phyloP scores from a whole-genome alignment of 2,888 invertebrate genomes.

The Melinaea marsaeus region DNA sequence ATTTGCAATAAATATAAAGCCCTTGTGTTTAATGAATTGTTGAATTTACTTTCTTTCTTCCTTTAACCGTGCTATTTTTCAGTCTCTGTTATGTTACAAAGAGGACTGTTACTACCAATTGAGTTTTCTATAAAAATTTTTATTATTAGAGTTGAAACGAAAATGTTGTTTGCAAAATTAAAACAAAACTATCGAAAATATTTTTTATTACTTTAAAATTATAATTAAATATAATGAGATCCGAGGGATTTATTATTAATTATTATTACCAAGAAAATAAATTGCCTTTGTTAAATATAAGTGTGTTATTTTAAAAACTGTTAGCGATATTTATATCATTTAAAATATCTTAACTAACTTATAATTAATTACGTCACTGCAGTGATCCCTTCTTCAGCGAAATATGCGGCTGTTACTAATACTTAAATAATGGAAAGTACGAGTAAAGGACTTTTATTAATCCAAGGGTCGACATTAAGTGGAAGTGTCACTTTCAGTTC shows the following conservation, averaged over 20 bases:
- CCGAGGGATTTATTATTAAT: too few relatives aligned
- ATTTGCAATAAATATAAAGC: slow-evolving; percentile 74
- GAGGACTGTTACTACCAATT: slow-evolving; percentile 60
- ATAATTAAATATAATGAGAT: too few relatives aligned
- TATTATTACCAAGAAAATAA: too few relatives aligned
- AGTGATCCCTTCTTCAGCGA: neutral
- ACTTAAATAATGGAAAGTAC: slow-evolving; percentile 56
- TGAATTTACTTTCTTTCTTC: slow-evolving; percentile 67
- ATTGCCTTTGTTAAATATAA: too few relatives aligned
- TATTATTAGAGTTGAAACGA: slow-evolving; percentile 5
- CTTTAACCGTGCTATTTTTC: slow-evolving; percentile 69
- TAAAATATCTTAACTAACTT: too few relatives aligned
- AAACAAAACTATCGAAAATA: too few relatives aligned
- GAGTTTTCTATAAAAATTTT: slow-evolving; percentile 44
- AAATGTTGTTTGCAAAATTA: too few relatives aligned
- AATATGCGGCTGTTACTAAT: slow-evolving; percentile 21
- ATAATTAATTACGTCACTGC: neutral
- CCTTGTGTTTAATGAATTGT: slow-evolving; percentile 67
- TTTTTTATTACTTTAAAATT: too few relatives aligned
- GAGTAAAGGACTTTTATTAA: slow-evolving; percentile 65
- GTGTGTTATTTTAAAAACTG: too few relatives aligned
- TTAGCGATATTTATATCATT: too few relatives aligned
- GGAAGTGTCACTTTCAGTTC: slow-evolving; percentile 68
- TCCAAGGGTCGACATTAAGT: slow-evolving; percentile 70
- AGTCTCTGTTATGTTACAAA: slow-evolving; percentile 65